A percentile compares a stretch with the other conserved stretches of the same genome.
Conservation (phyloP, 2,113 vertebrate genomes). For the Tetrax tetrax region DNA sequence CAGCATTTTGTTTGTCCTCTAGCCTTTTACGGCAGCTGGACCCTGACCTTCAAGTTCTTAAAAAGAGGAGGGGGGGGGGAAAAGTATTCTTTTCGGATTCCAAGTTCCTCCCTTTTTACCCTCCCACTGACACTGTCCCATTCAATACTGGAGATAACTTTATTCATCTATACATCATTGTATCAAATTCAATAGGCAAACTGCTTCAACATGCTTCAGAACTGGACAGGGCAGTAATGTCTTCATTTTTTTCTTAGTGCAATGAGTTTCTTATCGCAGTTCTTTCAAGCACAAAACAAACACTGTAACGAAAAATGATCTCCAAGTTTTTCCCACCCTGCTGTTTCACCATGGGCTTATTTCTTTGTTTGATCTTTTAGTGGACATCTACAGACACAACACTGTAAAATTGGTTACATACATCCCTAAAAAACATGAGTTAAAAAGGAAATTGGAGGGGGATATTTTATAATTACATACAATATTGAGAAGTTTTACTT, state of each 20-base stretch:
- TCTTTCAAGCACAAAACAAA: slow-evolving; percentile 73
- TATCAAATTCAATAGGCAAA: slow-evolving; percentile 96
- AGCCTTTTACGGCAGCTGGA: slow-evolving; percentile 93
- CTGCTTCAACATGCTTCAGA: slow-evolving; percentile 87
- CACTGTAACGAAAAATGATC: slow-evolving; percentile 68
- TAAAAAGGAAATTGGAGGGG: neutral
- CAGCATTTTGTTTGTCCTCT: slow-evolving; percentile 91
- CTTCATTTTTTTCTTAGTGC: slow-evolving; percentile 83
- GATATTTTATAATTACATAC: slow-evolving; percentile 17
- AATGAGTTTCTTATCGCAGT: slow-evolving; percentile 66
- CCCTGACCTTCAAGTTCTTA: slow-evolving; percentile 92
- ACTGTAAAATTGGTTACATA: slow-evolving; percentile 36
- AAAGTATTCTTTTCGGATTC: slow-evolving; percentile 89
- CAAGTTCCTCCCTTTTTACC: slow-evolving; percentile 88
- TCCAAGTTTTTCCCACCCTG: slow-evolving; percentile 59
- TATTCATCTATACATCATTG: slow-evolving; percentile 99
- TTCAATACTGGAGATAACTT: slow-evolving; percentile 98
- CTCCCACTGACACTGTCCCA: slow-evolving; percentile 96
- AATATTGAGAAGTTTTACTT: slow-evolving; percentile 10
- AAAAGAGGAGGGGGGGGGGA: slow-evolving; percentile 57
- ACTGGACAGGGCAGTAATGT: slow-evolving; percentile 87
- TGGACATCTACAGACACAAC: neutral
- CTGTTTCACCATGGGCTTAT: slow-evolving; percentile 3
- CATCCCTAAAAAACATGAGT: neutral
- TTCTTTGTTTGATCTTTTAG: slow-evolving; percentile 35